Percentiles rank a stretch among this genome's conserved stretches.
These are phyloP conservation scores for Chaenodraco wilsoni DNA, from an alignment of 2,797 vertebrate genomes.

Conservation along the genomic window DNA sequence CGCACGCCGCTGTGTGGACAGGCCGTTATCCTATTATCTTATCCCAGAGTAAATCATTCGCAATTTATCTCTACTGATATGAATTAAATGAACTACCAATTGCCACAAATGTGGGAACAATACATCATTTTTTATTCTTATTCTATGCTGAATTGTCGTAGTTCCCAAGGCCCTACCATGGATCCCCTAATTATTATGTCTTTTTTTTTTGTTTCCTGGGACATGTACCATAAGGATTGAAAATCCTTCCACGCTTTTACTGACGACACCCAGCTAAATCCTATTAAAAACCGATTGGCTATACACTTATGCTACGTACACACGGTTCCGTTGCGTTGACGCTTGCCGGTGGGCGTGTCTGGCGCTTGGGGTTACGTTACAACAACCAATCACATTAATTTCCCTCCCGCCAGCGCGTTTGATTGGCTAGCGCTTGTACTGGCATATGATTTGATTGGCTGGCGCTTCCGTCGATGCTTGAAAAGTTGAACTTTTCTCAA, in stretches of 20 bases:
- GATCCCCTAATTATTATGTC: neutral
- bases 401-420: too few species aligned
- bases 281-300: neutral
- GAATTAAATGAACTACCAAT: neutral
- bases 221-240: neutral
- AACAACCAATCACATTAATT: too few species aligned
- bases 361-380: too few species aligned
- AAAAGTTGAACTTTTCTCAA: too few species aligned
- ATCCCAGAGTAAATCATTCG: neutral
- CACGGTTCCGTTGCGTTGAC: too few species aligned
- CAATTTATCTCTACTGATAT: neutral
- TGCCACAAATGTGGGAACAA: neutral
- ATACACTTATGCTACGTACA: too few species aligned
- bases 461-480: too few species aligned
- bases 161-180: neutral
- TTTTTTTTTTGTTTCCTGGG: neutral
- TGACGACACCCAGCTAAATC: conserved; percentile 42
- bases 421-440: too few species aligned
- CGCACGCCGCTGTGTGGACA: too few species aligned
- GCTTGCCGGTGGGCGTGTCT: too few species aligned
- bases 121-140: neutral
- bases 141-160: neutral
- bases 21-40: fast-evolving
- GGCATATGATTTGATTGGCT: too few species aligned
- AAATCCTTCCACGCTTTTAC: conserved; percentile 19